phyloP scores from a whole-genome alignment of 2,113 vertebrate species.

The Vanacampus margaritifer region DNA sequence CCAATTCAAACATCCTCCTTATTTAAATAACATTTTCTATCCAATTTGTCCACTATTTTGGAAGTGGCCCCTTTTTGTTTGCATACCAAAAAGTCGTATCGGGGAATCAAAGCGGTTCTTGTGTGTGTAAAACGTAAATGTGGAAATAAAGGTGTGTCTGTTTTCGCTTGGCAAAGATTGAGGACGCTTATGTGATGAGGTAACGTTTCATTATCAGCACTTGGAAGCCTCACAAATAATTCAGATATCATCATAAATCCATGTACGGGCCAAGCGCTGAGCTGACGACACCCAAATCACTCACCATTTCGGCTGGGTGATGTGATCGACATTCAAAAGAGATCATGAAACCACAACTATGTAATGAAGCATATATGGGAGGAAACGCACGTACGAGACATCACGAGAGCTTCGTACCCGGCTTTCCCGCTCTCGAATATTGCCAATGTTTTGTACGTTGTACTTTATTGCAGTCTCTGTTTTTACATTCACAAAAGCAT shows the following conservation, averaged over 20 bases:
- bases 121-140: background rate
- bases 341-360: too few species aligned
- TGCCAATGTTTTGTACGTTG: too few species aligned
- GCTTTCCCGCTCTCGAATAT: too few species aligned
- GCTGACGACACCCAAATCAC: background rate
- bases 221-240: background rate
- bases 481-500: too few species aligned
- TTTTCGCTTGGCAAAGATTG: background rate
- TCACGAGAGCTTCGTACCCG: too few species aligned
- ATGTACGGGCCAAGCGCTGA: background rate
- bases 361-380: too few species aligned
- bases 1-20: background rate
- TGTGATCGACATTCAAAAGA: too few species aligned
- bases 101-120: background rate
- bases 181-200: background rate
- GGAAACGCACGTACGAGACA: too few species aligned
- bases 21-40: background rate
- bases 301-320: too few species aligned
- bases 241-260: background rate
- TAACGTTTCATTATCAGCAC: background rate
- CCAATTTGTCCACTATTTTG: background rate
- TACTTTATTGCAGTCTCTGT: too few species aligned
- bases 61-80: background rate
- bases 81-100: background rate
- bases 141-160: background rate